Conservation (phyloP, 2,888 invertebrate genomes). For the Dermolepida albohirtum region DNA sequence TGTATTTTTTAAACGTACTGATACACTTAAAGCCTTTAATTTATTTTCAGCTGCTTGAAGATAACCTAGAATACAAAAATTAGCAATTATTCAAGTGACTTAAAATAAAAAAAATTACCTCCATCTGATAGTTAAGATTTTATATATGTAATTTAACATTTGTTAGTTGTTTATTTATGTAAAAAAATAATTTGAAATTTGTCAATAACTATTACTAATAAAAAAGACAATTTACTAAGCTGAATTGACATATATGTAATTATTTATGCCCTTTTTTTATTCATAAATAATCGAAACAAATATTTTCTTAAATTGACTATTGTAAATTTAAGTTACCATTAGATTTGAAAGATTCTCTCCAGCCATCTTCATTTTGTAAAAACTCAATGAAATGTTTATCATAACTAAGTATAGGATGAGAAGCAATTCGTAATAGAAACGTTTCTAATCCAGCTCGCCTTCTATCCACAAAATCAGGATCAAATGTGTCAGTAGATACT, state of each 20-base stretch:
- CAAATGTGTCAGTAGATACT: slow-evolving; percentile 80
- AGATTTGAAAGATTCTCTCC: slow-evolving; percentile 82
- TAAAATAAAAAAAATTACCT: too few relatives aligned
- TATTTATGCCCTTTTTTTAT: too few relatives aligned
- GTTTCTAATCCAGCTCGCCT: slow-evolving; percentile 85
- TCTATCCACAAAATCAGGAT: slow-evolving; percentile 87
- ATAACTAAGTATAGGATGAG: slow-evolving; percentile 78
- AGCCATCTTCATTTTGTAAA: slow-evolving; percentile 81
- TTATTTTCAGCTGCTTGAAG: slow-evolving; percentile 82
- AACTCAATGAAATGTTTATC: slow-evolving; percentile 84
- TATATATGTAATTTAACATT: too few relatives aligned
- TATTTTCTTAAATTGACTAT: background rate
- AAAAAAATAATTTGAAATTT: too few relatives aligned
- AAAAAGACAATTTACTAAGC: too few relatives aligned
- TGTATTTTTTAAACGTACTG: slow-evolving; percentile 78
- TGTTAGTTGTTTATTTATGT: too few relatives aligned
- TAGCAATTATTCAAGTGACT: too few relatives aligned
- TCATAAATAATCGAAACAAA: too few relatives aligned
- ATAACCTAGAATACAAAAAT: slow-evolving; percentile 69
- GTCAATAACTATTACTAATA: too few relatives aligned
- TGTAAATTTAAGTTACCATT: slow-evolving; percentile 67
- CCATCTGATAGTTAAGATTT: too few relatives aligned
- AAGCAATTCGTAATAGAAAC: slow-evolving; percentile 80
- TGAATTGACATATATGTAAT: too few relatives aligned
- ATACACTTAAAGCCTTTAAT: slow-evolving; percentile 79